phyloP scores from a whole-genome alignment of 2,888 invertebrate species.

The Digitonthophagus gazella region DNA sequence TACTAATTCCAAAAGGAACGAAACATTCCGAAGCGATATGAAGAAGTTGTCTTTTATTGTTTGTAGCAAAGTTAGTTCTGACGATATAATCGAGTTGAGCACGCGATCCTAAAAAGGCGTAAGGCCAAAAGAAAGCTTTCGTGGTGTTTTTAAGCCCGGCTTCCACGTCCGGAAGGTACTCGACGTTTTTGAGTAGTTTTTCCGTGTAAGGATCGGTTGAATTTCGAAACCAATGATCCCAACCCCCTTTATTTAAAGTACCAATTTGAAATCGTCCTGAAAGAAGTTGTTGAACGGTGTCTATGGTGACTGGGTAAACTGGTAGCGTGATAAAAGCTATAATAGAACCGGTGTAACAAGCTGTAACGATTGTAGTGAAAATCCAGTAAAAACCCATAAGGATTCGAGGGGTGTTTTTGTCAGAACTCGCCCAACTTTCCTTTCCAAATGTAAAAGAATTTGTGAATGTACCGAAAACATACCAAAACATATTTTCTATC shows the following conservation, averaged over 20 bases:
- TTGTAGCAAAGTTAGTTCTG: slow-evolving; percentile 66
- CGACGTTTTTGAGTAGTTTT: slow-evolving; percentile 64
- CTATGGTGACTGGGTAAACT: slow-evolving; percentile 71
- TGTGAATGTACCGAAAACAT: slow-evolving; percentile 81
- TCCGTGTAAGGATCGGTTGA: slow-evolving; percentile 64
- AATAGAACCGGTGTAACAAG: slow-evolving; percentile 81
- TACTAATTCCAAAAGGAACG: slow-evolving; percentile 67
- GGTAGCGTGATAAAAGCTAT: slow-evolving; percentile 82
- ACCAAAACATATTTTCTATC: slow-evolving; percentile 84
- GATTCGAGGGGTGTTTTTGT: slow-evolving; percentile 67
- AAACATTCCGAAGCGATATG: slow-evolving; percentile 76
- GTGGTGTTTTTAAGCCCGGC: slow-evolving; percentile 73
- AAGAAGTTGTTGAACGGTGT: slow-evolving; percentile 65
- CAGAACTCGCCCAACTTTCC: slow-evolving; percentile 69
- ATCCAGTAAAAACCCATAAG: slow-evolving; percentile 80
- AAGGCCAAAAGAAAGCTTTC: slow-evolving; percentile 73
- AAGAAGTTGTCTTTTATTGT: slow-evolving; percentile 61
- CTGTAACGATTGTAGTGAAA: slow-evolving; percentile 82
- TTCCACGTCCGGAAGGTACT: slow-evolving; percentile 64
- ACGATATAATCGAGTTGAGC: slow-evolving; percentile 71
- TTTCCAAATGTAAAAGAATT: slow-evolving; percentile 75
- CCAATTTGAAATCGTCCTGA: slow-evolving; percentile 69
- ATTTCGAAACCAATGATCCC: slow-evolving; percentile 72
- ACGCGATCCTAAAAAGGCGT: slow-evolving; percentile 73
- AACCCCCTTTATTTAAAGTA: slow-evolving; percentile 72